Evolutionary conservation across 2,888 invertebrate species (phyloP).

Genomic region (Epiperipatus broadwayi): DNA sequence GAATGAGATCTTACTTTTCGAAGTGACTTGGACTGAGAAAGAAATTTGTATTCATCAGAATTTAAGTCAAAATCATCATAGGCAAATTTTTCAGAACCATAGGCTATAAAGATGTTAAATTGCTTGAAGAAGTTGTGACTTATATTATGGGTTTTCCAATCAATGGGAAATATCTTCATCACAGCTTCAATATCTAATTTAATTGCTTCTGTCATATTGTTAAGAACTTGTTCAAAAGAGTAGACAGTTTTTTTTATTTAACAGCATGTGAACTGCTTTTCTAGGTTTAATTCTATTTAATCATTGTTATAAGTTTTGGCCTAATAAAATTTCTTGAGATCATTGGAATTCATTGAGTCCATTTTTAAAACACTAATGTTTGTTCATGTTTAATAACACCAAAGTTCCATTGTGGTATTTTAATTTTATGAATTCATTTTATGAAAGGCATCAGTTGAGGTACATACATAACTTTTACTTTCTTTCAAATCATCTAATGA

Average conservation of each 20-base stretch:
- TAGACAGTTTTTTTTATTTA: slow-evolving; percentile 90
- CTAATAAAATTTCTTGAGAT: slow-evolving; percentile 43
- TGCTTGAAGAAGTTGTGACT: too few relatives aligned
- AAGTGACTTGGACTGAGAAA: too few relatives aligned
- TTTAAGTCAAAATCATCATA: too few relatives aligned
- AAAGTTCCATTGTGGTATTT: slow-evolving; percentile 26
- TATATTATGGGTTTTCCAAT: slow-evolving; percentile 61
- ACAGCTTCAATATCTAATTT: slow-evolving; percentile 88
- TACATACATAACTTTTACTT: slow-evolving; percentile 85
- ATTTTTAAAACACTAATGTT: too few relatives aligned
- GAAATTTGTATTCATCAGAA: too few relatives aligned
- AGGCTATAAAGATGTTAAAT: too few relatives aligned
- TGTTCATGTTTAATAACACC: slow-evolving; percentile 15
- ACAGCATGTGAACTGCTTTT: slow-evolving; percentile 61
- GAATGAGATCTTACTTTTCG: too few relatives aligned
- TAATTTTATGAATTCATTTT: slow-evolving; percentile 49
- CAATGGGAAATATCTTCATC: slow-evolving; percentile 68
- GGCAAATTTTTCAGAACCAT: too few relatives aligned
- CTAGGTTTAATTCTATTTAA: slow-evolving; percentile 87
- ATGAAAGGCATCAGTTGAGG: slow-evolving; percentile 75
- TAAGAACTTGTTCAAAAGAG: slow-evolving; percentile 70
- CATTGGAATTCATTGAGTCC: slow-evolving; percentile 12
- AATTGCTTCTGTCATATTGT: slow-evolving; percentile 78
- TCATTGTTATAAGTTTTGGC: slow-evolving; percentile 79
- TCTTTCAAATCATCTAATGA: slow-evolving; percentile 33